Base-by-base conservation (phyloP, 1,140 invertebrate genomes). In the Bradysia coprophila region DNA sequence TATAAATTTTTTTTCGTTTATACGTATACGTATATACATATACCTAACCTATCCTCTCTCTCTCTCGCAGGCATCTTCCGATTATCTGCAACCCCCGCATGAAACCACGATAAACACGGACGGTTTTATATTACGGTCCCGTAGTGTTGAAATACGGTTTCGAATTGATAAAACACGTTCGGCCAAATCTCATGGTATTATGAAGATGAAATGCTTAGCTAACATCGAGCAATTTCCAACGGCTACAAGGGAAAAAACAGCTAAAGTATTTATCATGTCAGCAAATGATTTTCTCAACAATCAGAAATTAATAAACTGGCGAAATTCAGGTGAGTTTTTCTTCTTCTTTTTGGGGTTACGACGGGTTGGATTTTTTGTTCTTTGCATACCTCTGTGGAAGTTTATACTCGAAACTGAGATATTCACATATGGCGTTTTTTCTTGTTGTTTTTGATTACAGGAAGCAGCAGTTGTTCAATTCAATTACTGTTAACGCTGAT, bases 141-240 rank as follows among this genome's bases (percentile, higher is more conserved):
- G 53, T 21, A 44, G 55, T 8, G 54, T 55, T n/a, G 55, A 57
- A 36, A 13, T 57, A 4, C 57, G 55, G 22, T 57, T 57, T 22
- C 54, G 57, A 39, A 50, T 55, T 19, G 55, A 57, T 21, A 56
- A 51, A 28, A 53, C 53, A n/a, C 50, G 56, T 19, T 60, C 59
- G 37, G 55, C 49, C 34, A 50, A 53, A 36, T 36, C 45, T 2
- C 32, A 31, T 11, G 43, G 47, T 22, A 47, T 43, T 3, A 49
- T 57, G 9, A 47, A 56, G 16, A 41, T 57, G 33, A 52, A 53
- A 9, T 57, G 55, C 16, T 48, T 55, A 37, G 55, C 55, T 1
- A 53, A 57, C 34, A 51, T 57, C 23, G 52, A 52, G 13, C 43
- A 50, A 10, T 54, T 51, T 45, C 53, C 55, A 4, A 41, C 50